Evolutionary conservation across 2,113 vertebrate species (phyloP).

Genomic region (Ranitomeya variabilis): DNA sequence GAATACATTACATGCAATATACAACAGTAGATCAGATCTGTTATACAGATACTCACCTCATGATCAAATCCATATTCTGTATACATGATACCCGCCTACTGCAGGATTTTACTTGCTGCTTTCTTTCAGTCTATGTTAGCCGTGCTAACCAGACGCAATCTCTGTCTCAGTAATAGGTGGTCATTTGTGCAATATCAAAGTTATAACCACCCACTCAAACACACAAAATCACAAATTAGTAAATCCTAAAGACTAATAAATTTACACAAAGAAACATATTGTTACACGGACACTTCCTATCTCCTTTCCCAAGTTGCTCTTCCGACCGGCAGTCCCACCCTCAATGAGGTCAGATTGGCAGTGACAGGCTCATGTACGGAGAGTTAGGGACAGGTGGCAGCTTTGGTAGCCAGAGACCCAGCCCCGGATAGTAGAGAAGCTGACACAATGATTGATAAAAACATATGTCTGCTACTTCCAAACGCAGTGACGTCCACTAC

Average conservation of each 20-base stretch:
- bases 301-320: neutral
- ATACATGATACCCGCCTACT: too few species aligned
- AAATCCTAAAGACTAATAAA: neutral
- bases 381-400: constrained; percentile 47
- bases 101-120: neutral
- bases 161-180: neutral
- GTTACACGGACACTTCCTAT: constrained; percentile 31
- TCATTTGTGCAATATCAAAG: too few species aligned
- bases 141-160: neutral
- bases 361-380: constrained; percentile 19
- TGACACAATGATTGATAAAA: constrained; percentile 53
- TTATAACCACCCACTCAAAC: neutral
- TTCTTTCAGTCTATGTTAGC: neutral
- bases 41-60: constrained; percentile 36
- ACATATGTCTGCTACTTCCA: constrained; percentile 42
- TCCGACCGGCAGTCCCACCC: constrained; percentile 10
- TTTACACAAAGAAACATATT: neutral
- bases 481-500: constrained; percentile 1
- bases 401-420: constrained; percentile 23
- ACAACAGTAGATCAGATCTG: neutral
- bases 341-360: constrained; percentile 28
- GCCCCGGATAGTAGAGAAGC: constrained; percentile 24
- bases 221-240: neutral
- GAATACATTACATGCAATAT: neutral
- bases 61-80: constrained; percentile 36